Evolutionary conservation across 1,140 invertebrate species (phyloP).

Genomic region (Halesus radiatus): DNA sequence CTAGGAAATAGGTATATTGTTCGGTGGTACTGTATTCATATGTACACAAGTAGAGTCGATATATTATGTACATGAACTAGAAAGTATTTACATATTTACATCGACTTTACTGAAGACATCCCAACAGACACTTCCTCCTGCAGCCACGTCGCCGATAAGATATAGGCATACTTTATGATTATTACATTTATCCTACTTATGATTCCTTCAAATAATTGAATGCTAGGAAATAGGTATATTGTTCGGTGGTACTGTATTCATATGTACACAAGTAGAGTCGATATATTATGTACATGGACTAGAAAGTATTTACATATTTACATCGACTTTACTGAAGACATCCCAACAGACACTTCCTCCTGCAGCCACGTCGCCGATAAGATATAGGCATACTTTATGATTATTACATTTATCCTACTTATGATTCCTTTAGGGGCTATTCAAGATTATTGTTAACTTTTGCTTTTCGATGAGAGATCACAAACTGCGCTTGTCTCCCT

Average conservation of each 20-base stretch:
- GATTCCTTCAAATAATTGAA: conserved; percentile 51
- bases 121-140: not conserved
- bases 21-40: not conserved
- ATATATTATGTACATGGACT: not conserved
- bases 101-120: conserved; percentile 21
- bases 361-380: conserved; percentile 19
- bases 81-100: conserved; percentile 21
- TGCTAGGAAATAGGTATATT: no score
- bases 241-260: not conserved
- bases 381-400: conserved; percentile 14
- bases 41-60: conserved; percentile 18
- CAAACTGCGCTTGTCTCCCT: not conserved
- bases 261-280: conserved; percentile 20
- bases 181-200: conserved; percentile 50
- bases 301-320: conserved; percentile 17
- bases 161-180: conserved; percentile 21
- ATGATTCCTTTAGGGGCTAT: conserved; percentile 53
- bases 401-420: conserved; percentile 49
- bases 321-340: conserved; percentile 20
- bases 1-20: not conserved
- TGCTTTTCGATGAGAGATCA: conserved; percentile 39
- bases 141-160: conserved; percentile 21
- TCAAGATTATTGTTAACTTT: conserved; percentile 57
- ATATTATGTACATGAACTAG: not conserved
- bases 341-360: not conserved